Base-by-base conservation (phyloP, 2,797 vertebrate genomes). In the Sebastes matsubarae region DNA sequence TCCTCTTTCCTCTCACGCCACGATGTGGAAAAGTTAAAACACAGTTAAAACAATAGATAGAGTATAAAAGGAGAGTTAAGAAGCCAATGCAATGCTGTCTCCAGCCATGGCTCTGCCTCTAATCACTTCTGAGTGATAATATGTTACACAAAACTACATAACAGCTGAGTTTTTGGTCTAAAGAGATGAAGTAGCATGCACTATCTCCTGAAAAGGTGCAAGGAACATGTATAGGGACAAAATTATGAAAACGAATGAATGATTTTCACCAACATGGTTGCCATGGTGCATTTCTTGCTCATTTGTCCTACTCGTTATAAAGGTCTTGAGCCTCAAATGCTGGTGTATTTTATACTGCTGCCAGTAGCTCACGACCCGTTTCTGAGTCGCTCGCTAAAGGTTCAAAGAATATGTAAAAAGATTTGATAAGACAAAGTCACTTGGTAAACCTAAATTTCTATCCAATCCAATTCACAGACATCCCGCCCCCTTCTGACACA, bases 261-360 rank as follows among this genome's bases (percentile, higher is more conserved):
- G 7, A 36, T 54, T 83, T 68, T 73, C 73, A 77, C 50, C 7
- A n/a, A 32, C 32, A 20, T 29, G 59, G 85, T 76, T 80, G 70
- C 81, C 55, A 67, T 81, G 65, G 67, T 75, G 34, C 66, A 42
- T 11, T 57, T 77, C n/a, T 25, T 75, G 38, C n/a, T 72, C 38
- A 42, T 73, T 58, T 50, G 36, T 36, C 50, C 70, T 66, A n/a
- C 42, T 34, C 11, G 27, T 59, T 13, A 16, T 63, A 34, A 73
- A 67, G 75, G 46, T 69, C 30, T 83, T 52, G 22, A 81, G 66
- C 59, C 59, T 59, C 27, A 20, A 20, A 57, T 34, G 38, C 24
- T 55, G 52, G 24, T 60, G n/a, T 71, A 20, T 65, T 61, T 69
- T 57, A 5, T 30, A 6, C 7, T 3, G 60, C 24, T 36, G 9